A percentile compares a stretch with the other conserved stretches of the same genome.
phyloP scores from a whole-genome alignment of 2,888 invertebrate species.

The Hyalella azteca region DNA sequence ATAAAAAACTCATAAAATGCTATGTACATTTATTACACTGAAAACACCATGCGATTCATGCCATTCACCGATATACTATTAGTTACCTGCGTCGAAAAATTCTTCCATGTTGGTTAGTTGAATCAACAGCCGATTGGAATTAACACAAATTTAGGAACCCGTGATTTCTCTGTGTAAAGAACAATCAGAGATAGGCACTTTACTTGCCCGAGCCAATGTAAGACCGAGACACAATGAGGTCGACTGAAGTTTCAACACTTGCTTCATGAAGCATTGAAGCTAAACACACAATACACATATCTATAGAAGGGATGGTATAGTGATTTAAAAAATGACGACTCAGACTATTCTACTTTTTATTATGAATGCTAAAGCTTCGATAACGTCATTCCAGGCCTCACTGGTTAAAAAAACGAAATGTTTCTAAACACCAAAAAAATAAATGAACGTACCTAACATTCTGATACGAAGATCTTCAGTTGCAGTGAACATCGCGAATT shows the following conservation, averaged over 20 bases:
- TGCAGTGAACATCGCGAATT: background rate
- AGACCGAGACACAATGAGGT: background rate
- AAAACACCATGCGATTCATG: background rate
- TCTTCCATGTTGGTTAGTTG: slow-evolving; percentile 16
- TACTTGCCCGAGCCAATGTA: too few relatives aligned
- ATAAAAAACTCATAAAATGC: background rate
- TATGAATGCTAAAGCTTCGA: background rate
- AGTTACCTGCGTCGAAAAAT: slow-evolving; percentile 22
- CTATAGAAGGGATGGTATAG: background rate
- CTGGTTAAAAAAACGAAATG: background rate
- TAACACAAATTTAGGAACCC: background rate
- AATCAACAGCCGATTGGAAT: background rate
- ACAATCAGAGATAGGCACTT: too few relatives aligned
- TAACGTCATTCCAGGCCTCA: background rate
- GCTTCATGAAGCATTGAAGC: background rate
- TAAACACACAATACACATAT: background rate
- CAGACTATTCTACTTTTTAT: background rate
- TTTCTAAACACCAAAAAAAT: background rate
- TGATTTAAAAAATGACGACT: background rate
- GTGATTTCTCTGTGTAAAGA: too few relatives aligned
- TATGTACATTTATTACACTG: background rate
- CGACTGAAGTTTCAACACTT: background rate
- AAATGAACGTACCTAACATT: slow-evolving; percentile 25
- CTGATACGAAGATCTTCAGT: background rate
- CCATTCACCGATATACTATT: background rate